phyloP scores from a whole-genome alignment of 1,140 invertebrate species.

The Nephotettix cincticeps region DNA sequence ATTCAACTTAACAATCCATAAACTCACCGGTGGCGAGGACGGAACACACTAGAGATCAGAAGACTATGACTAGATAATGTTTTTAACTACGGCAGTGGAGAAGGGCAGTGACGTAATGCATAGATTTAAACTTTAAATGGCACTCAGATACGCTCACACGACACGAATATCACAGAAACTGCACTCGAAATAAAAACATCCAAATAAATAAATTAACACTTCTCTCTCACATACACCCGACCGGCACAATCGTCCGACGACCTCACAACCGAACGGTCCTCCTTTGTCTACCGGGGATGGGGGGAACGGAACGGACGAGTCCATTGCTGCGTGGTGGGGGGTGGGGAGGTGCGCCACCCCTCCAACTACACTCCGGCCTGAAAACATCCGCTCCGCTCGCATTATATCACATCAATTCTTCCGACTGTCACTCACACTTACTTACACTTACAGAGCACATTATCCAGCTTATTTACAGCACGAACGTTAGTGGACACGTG shows the following conservation, averaged over 20 bases:
- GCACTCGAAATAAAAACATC: not conserved
- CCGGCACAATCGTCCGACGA: not conserved
- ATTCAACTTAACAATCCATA: too few species aligned
- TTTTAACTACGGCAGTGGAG: not conserved
- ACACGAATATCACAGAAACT: slow-evolving; percentile 3
- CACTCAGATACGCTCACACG: not conserved
- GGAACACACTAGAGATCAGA: not conserved
- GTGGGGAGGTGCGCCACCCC: slow-evolving; percentile 1
- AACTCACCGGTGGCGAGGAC: not conserved
- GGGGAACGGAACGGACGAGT: slow-evolving; percentile 4
- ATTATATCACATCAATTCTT: not conserved
- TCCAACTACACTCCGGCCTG: not conserved
- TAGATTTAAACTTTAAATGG: slow-evolving; percentile 10
- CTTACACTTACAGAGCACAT: too few species aligned
- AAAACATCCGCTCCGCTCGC: not conserved
- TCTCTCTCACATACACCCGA: slow-evolving; percentile 1
- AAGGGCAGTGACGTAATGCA: slow-evolving; percentile 6
- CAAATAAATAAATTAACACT: slow-evolving; percentile 11
- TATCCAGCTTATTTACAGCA: too few species aligned
- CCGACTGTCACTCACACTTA: too few species aligned
- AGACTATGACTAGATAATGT: not conserved
- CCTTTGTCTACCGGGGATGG: slow-evolving; percentile 5
- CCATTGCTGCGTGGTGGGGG: not conserved
- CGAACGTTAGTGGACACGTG: too few species aligned
- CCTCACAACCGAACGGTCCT: not conserved